Conservation (phyloP, 2,888 invertebrate genomes). For the Brachycybe producta region DNA sequence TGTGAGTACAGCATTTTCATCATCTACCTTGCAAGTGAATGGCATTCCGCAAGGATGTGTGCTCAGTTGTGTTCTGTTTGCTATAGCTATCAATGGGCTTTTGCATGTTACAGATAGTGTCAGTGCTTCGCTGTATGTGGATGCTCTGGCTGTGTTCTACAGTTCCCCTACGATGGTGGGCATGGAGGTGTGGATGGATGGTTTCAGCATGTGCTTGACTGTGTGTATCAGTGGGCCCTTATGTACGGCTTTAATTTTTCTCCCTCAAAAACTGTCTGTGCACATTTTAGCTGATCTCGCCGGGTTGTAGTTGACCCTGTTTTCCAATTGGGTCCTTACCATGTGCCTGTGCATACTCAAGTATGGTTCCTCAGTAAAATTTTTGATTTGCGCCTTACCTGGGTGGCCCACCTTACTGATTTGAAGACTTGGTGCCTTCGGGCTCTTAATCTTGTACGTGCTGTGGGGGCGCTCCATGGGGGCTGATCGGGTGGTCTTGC, state of each 20-base stretch:
- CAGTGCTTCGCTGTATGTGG: background rate
- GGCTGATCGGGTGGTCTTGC: background rate
- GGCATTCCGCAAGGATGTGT: slow-evolving; percentile 10
- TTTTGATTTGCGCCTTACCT: background rate
- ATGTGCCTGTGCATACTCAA: background rate
- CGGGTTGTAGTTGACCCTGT: background rate
- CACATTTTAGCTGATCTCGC: slow-evolving; percentile 1
- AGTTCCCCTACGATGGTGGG: background rate
- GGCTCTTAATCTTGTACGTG: background rate
- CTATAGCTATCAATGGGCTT: background rate
- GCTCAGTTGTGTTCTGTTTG: background rate
- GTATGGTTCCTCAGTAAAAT: background rate
- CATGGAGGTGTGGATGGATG: background rate
- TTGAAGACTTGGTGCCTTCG: background rate
- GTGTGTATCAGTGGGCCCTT: background rate
- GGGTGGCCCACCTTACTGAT: background rate
- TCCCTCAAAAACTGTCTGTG: background rate
- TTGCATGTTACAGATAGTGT: background rate
- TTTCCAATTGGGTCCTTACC: background rate
- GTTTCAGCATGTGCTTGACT: background rate
- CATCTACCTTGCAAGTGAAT: background rate
- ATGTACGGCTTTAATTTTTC: slow-evolving; percentile 2
- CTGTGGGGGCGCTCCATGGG: background rate
- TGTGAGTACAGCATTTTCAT: background rate
- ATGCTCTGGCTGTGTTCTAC: background rate